phyloP scores from a whole-genome alignment of 2,888 invertebrate species.

The Ecdyonurus torrentis region DNA sequence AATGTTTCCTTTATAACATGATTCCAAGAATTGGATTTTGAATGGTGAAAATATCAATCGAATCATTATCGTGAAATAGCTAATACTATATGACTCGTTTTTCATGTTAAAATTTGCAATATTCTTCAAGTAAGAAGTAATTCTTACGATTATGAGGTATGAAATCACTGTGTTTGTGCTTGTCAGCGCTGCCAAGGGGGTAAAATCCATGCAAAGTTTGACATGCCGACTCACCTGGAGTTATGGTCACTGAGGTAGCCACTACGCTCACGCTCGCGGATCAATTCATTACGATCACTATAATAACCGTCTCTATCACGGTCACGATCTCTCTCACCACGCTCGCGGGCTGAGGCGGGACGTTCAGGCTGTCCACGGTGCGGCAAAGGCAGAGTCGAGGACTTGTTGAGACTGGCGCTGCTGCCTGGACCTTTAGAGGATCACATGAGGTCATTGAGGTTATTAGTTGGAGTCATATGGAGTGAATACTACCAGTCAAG shows the following conservation, averaged over 20 bases:
- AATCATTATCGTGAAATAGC: no score
- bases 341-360: constrained; percentile 38
- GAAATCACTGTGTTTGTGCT: no score
- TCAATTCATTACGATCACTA: constrained; percentile 73
- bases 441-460: not conserved
- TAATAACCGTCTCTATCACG: constrained; percentile 72
- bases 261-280: constrained; percentile 54
- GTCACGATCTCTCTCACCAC: constrained; percentile 38
- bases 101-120: no score
- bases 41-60: no score
- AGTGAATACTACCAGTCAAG: no score
- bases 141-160: no score
- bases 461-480: no score
- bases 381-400: constrained; percentile 65
- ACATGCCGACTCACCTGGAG: constrained; percentile 37
- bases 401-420: constrained; percentile 54
- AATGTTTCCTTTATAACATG: no score
- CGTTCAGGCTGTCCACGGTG: constrained; percentile 41
- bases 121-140: no score
- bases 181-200: no score
- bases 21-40: no score
- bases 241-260: constrained; percentile 71
- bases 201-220: not conserved
- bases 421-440: constrained; percentile 36
- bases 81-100: no score